A percentile compares a stretch with the other conserved stretches of the same genome.
phyloP scores from a whole-genome alignment of 2,888 invertebrate genomes.

The Cerceris rybyensis region DNA sequence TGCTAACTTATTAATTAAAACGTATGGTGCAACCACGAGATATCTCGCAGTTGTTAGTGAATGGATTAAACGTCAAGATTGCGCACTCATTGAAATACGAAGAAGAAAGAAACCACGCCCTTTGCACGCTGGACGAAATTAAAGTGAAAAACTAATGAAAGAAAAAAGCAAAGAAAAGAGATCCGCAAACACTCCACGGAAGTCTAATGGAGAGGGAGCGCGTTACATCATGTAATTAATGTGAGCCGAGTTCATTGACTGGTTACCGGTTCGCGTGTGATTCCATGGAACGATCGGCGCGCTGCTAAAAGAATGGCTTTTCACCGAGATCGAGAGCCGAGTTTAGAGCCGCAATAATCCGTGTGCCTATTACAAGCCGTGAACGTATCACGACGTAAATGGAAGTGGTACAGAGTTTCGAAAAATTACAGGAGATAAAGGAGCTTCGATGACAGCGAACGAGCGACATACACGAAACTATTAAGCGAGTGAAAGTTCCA shows the following conservation, averaged over 20 bases:
- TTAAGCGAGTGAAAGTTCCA: conserved; percentile 43
- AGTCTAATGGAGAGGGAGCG: conserved; percentile 36
- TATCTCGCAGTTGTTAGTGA: too few relatives aligned
- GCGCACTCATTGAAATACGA: too few relatives aligned
- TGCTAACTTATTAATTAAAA: too few relatives aligned
- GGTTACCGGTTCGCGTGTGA: conserved; percentile 62
- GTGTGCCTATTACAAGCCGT: conserved; percentile 40
- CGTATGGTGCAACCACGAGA: too few relatives aligned
- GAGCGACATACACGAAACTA: conserved; percentile 28
- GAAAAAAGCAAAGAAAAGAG: conserved; percentile 3
- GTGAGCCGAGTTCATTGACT: conserved; percentile 76
- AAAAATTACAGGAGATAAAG: conserved; percentile 45
- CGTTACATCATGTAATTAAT: conserved; percentile 80
- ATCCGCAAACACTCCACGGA: conserved; percentile 17
- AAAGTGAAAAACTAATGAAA: neutral
- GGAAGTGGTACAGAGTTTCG: conserved; percentile 36
- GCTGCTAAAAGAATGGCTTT: conserved; percentile 24
- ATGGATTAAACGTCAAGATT: too few relatives aligned
- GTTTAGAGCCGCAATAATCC: conserved; percentile 41
- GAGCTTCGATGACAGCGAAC: conserved; percentile 37
- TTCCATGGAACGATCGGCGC: conserved; percentile 65
- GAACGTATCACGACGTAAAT: conserved; percentile 20
- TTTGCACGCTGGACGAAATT: too few relatives aligned
- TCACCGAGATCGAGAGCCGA: conserved; percentile 25
- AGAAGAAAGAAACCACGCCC: too few relatives aligned